A percentile compares a stretch with the other conserved stretches of the same genome.
Conservation (phyloP, 2,888 invertebrate genomes). For the Autographa gamma region DNA sequence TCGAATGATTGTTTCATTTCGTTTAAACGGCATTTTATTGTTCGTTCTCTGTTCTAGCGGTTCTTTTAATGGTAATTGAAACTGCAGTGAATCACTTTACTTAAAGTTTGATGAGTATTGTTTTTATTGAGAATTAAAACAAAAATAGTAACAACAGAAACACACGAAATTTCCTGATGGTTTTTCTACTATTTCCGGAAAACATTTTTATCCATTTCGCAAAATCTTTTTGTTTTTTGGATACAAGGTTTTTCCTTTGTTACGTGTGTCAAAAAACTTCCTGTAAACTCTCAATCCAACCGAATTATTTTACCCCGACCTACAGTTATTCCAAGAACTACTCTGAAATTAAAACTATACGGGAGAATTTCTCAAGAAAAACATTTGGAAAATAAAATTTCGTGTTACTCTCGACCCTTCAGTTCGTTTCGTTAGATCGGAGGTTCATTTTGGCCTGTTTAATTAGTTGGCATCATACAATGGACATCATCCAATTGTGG, state of each 20-base stretch:
- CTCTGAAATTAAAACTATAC: conserved; percentile 15
- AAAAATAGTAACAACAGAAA: too few species aligned
- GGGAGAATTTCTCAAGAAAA: not conserved
- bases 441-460: conserved; percentile 40
- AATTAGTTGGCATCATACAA: conserved; percentile 42
- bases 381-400: conserved; percentile 17
- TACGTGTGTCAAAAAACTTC: too few species aligned
- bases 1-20: conserved; percentile 33
- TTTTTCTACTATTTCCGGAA: too few species aligned
- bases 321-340: not conserved
- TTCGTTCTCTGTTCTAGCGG: conserved; percentile 7
- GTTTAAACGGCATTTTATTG: conserved; percentile 27
- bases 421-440: conserved; percentile 51
- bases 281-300: too few species aligned
- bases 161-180: too few species aligned
- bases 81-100: not conserved
- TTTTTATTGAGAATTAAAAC: too few species aligned
- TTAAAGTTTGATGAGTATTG: not conserved
- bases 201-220: too few species aligned
- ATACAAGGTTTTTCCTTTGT: too few species aligned
- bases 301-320: not conserved
- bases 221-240: too few species aligned
- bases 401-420: conserved; percentile 8
- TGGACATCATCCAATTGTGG: conserved; percentile 19
- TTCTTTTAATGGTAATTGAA: not conserved